Conservation (phyloP, 2,888 invertebrate species). For the Anaspis maculata region DNA sequence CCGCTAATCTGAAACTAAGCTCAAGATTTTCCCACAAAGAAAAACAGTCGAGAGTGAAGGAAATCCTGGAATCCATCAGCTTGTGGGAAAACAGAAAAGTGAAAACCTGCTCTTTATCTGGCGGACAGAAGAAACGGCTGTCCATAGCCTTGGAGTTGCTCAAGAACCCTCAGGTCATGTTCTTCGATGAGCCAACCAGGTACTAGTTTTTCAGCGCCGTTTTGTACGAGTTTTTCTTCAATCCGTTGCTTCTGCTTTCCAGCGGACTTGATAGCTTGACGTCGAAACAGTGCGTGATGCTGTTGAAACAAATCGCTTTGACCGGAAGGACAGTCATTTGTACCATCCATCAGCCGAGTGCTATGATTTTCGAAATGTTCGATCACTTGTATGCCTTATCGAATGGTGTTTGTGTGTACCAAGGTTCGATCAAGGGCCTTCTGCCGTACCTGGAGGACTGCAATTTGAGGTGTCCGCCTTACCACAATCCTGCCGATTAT, state of each 20-base stretch:
- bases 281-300: constrained; percentile 71
- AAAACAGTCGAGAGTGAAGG: constrained; percentile 63
- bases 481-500: constrained; percentile 72
- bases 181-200: constrained; percentile 85
- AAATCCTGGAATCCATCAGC: constrained; percentile 70
- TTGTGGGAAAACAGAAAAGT: constrained; percentile 60
- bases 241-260: constrained; percentile 25
- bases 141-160: constrained; percentile 86
- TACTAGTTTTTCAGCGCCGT: constrained; percentile 6
- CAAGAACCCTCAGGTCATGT: constrained; percentile 86
- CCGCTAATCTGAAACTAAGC: constrained; percentile 79
- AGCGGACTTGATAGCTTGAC: constrained; percentile 76
- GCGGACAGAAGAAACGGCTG: constrained; percentile 84
- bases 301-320: constrained; percentile 71
- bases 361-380: constrained; percentile 77
- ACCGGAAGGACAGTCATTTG: constrained; percentile 83
- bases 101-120: constrained; percentile 65
- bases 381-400: constrained; percentile 81
- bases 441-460: constrained; percentile 67
- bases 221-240: not conserved
- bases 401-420: constrained; percentile 70
- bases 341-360: constrained; percentile 88
- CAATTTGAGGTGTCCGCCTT: constrained; percentile 71
- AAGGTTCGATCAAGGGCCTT: constrained; percentile 67
- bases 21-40: constrained; percentile 51